Percentiles rank a stretch among this genome's conserved stretches.
These are phyloP conservation scores for Ectemnius cavifrons DNA, from an alignment of 2,888 invertebrate species.

Conservation along the genomic window DNA sequence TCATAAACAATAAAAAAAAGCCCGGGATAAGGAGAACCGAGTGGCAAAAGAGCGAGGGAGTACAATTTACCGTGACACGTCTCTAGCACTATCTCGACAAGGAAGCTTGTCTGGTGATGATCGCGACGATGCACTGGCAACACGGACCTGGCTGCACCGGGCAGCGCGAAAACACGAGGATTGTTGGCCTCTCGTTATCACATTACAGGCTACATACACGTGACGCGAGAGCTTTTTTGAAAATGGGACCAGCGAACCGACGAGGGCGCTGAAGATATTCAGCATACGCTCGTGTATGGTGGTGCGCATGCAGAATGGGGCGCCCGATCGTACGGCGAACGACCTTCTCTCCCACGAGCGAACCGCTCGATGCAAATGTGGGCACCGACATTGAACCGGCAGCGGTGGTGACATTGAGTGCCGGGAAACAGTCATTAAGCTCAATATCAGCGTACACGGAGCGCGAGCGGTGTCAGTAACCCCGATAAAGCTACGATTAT, in stretches of 20 bases:
- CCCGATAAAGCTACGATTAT: slow-evolving; percentile 37
- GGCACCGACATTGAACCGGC: slow-evolving; percentile 45
- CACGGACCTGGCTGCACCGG: background rate
- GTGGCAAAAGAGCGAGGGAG: background rate
- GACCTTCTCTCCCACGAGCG: slow-evolving; percentile 18
- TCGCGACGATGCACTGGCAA: background rate
- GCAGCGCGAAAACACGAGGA: background rate
- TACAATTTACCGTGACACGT: background rate
- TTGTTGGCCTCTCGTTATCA: background rate
- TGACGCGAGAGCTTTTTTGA: background rate
- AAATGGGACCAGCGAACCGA: background rate
- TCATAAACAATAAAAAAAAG: too few species aligned
- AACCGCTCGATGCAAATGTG: slow-evolving; percentile 37
- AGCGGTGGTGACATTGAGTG: slow-evolving; percentile 50
- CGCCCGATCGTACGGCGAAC: background rate
- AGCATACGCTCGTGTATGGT: background rate
- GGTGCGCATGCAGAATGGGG: slow-evolving; percentile 8
- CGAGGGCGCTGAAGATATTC: too few species aligned
- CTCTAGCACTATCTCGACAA: background rate
- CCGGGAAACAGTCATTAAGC: slow-evolving; percentile 55
- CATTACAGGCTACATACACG: background rate
- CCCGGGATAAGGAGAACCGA: too few species aligned
- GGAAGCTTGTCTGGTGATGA: slow-evolving; percentile 5
- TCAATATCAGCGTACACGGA: slow-evolving; percentile 44
- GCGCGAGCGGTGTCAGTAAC: slow-evolving; percentile 41